Evolutionary conservation across 2,888 invertebrate species (phyloP).

Genomic region (Leptinotarsa haldemani): DNA sequence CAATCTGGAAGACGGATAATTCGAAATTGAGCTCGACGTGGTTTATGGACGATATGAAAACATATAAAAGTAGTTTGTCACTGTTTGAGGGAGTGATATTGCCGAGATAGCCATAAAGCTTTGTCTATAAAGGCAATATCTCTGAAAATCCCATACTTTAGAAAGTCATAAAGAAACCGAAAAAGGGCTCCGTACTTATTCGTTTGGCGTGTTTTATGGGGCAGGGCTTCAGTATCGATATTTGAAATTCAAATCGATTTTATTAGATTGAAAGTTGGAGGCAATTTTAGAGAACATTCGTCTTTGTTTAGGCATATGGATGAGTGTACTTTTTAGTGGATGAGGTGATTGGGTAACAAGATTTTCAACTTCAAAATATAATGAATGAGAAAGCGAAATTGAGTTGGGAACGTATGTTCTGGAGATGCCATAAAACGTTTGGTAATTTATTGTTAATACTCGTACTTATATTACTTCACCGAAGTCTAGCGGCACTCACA

Average conservation of each 20-base stretch:
- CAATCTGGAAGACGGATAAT: slow-evolving; percentile 25
- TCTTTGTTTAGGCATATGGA: background rate
- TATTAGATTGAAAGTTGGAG: slow-evolving; percentile 23
- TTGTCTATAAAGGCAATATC: slow-evolving; percentile 65
- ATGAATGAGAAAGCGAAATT: no score
- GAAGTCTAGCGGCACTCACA: no score
- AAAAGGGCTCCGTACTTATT: slow-evolving; percentile 62
- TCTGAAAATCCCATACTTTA: slow-evolving; percentile 65
- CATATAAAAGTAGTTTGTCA: slow-evolving; percentile 62
- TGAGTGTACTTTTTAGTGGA: background rate
- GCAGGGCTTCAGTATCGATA: slow-evolving; percentile 58
- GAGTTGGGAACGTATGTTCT: no score
- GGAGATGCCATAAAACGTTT: no score
- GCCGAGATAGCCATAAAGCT: slow-evolving; percentile 63
- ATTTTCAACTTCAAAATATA: background rate
- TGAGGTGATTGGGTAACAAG: background rate
- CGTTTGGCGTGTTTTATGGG: slow-evolving; percentile 60
- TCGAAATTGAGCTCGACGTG: slow-evolving; percentile 38
- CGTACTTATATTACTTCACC: no score
- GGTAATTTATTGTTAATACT: no score
- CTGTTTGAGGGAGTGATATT: slow-evolving; percentile 61
- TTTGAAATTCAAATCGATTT: slow-evolving; percentile 57
- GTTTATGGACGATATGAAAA: slow-evolving; percentile 58
- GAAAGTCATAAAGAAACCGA: slow-evolving; percentile 64
- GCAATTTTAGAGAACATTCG: slow-evolving; percentile 1